Evolutionary conservation across 1,140 invertebrate genomes (phyloP).

Genomic region (Patella vulgata): DNA sequence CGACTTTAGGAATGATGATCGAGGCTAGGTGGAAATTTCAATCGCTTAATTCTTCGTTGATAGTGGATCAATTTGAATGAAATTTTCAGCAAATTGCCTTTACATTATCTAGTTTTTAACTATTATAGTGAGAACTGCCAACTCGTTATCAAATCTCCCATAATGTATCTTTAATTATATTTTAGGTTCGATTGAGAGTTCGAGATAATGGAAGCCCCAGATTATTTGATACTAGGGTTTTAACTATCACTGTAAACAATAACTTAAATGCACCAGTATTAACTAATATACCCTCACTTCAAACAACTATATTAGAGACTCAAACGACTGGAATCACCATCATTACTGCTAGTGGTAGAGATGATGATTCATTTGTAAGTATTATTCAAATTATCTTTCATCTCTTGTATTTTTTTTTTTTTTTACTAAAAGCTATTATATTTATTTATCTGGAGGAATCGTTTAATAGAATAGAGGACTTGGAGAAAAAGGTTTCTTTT

Average conservation of each 20-base stretch:
- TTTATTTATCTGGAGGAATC: background rate
- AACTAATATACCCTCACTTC: constrained; percentile 17
- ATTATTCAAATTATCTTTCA: background rate
- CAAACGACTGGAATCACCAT: constrained; percentile 66
- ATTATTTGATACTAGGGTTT: constrained; percentile 82
- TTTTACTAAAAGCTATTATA: background rate
- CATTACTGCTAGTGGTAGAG: constrained; percentile 72
- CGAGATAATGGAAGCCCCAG: constrained; percentile 85
- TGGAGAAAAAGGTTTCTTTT: background rate
- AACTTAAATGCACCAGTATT: constrained; percentile 44
- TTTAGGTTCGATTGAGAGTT: constrained; percentile 64
- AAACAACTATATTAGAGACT: constrained; percentile 70
- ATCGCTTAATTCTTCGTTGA: no score
- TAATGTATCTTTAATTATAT: constrained; percentile 46
- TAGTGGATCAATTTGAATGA: no score
- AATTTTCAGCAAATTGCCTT: no score
- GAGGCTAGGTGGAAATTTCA: no score
- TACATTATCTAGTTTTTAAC: no score
- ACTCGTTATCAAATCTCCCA: no score
- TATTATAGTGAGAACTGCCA: no score
- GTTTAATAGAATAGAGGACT: background rate
- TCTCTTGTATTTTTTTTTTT: background rate
- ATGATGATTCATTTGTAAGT: constrained; percentile 40
- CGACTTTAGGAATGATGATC: no score
- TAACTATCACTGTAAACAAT: constrained; percentile 79